Conservation (phyloP, 2,888 invertebrate species). For the Aphidius colemani region DNA sequence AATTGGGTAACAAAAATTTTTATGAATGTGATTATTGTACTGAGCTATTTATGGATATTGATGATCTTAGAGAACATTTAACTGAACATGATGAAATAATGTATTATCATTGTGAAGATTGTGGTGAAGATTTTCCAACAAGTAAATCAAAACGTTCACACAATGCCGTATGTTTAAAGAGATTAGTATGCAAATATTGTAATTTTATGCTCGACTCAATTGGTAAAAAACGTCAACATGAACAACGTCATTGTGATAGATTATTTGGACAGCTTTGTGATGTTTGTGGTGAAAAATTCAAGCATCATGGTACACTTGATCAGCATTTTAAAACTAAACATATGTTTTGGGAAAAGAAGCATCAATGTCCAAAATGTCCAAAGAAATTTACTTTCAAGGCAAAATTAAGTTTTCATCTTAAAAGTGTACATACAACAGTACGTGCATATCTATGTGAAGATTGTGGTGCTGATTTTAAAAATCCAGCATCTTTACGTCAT, state of each 20-base stretch:
- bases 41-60: conserved; percentile 44
- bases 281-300: conserved; percentile 56
- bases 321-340: conserved; percentile 56
- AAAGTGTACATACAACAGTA: conserved; percentile 54
- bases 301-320: conserved; percentile 57
- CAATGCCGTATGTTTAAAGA: conserved; percentile 49
- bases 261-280: conserved; percentile 55
- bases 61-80: conserved; percentile 50
- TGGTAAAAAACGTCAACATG: conserved; percentile 57
- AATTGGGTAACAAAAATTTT: conserved; percentile 39
- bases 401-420: conserved; percentile 56
- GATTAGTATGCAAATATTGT: conserved; percentile 53
- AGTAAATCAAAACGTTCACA: conserved; percentile 53
- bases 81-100: conserved; percentile 54
- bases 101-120: conserved; percentile 55
- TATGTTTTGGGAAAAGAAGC: conserved; percentile 56
- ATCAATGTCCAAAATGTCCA: conserved; percentile 55
- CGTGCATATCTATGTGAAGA: conserved; percentile 56
- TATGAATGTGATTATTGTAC: conserved; percentile 57
- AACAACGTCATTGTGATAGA: conserved; percentile 56
- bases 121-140: conserved; percentile 51
- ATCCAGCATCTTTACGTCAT: conserved; percentile 56
- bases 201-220: conserved; percentile 50
- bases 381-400: conserved; percentile 58
- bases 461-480: conserved; percentile 58